Evolutionary conservation across 2,888 invertebrate genomes (phyloP), one percentile per base, ranked within the genome.

Genomic region (Empis stercorea): DNA sequence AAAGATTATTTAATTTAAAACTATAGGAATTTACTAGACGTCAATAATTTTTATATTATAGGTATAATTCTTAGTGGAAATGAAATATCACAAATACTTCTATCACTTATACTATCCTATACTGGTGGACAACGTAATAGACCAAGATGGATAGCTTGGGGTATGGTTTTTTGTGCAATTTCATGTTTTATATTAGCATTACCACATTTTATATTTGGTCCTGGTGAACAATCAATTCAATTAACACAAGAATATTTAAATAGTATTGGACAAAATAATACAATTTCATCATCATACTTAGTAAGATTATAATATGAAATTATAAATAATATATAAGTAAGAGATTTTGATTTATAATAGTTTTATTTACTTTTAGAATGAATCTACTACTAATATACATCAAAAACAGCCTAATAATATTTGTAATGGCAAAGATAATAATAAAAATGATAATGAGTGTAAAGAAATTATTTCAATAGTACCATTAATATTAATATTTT

Each of bases 51-150:
- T n/a, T n/a, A n/a, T n/a, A n/a, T n/a, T n/a, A 6, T 57, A 80
- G 80, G 80, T 36, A 70, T 81, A 30, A 76, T 81, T 46, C 67
- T 80, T 34, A 78, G 80, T 46, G 79, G 80, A 27, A 81, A 81
- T 68, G 81, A 82, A 66, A 73, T 81, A 56, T 80, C 80, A 46
- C 80, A 81, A 64, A 78, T 81, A 51, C 57, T 81, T 47, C 61
- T 78, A 38, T 78, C 80, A 5, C 61, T 81, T 45, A 67, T 80
- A 44, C 61, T 81, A 37, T 76, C 79, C 16, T 80, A 80, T 54
- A 73, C 76, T 55, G 81, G 80, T 9, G 79, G 80, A n/a, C 73
- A 76, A 51, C 73, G 79, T 20, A 79, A 80, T 63, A 73, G 81
- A 44, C 80, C 83, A 1, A 65, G 74, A 46, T 81, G 80, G 79